A percentile compares a stretch with the other conserved stretches of the same genome.
phyloP scores from a whole-genome alignment of 1,140 invertebrate species.

The Ceratina calcarata region DNA sequence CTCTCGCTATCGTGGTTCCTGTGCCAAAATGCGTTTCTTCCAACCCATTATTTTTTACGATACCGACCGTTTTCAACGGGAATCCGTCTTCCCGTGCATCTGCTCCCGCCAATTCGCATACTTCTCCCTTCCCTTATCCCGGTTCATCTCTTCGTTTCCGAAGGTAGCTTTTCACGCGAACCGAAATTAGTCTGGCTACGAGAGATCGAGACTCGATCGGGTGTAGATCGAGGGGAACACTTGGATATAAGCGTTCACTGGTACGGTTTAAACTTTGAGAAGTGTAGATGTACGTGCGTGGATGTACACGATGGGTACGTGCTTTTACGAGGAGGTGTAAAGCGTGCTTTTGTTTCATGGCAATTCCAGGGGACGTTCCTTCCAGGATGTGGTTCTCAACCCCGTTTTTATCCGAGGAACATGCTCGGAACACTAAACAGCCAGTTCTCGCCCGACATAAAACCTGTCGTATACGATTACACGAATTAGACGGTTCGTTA shows the following conservation, averaged over 20 bases:
- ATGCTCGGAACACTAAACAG: conserved; percentile 25
- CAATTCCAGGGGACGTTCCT: not conserved
- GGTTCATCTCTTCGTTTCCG: not conserved
- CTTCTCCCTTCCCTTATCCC: not conserved
- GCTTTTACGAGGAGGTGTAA: not conserved
- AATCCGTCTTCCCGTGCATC: conserved; percentile 22
- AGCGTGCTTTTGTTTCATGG: not conserved
- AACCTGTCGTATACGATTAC: conserved; percentile 25
- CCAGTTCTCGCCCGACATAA: not conserved
- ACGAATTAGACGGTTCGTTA: conserved; percentile 38
- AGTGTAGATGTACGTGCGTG: not conserved
- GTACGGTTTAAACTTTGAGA: not conserved
- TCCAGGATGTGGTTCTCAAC: conserved; percentile 15
- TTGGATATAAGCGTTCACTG: not conserved
- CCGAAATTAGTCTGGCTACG: conserved; percentile 27
- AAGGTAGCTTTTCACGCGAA: conserved; percentile 3
- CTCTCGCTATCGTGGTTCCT: conserved; percentile 13
- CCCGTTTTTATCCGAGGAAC: conserved; percentile 7
- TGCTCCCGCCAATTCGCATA: not conserved
- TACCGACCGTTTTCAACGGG: conserved; percentile 37
- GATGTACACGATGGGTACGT: not conserved
- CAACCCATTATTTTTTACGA: conserved; percentile 35
- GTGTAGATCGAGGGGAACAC: not conserved
- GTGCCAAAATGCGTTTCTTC: conserved; percentile 29
- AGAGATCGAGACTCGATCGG: not conserved